phyloP scores from a whole-genome alignment of 2,797 vertebrate genomes.

The Cygnus olor region DNA sequence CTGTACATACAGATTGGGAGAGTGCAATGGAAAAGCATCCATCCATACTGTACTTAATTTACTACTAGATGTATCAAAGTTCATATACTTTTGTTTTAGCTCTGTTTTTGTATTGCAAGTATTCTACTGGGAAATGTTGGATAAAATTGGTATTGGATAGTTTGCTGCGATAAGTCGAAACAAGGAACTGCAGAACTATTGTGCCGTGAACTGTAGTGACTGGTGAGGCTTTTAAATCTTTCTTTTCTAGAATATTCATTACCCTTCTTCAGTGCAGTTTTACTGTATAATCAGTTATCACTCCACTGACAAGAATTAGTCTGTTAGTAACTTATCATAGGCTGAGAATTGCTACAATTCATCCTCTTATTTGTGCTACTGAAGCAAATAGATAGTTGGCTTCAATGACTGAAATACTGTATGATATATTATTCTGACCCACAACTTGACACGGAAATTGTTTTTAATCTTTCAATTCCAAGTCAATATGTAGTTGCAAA shows the following conservation, averaged over 20 bases:
- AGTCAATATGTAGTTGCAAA: slow-evolving; percentile 12
- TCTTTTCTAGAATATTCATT: slow-evolving; percentile 30
- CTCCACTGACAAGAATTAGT: slow-evolving; percentile 66
- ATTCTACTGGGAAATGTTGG: not conserved
- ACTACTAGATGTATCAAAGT: not conserved
- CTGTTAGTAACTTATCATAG: slow-evolving; percentile 64
- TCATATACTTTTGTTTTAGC: not conserved
- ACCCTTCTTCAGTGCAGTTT: slow-evolving; percentile 57
- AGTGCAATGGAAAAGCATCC: not conserved
- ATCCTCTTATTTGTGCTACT: slow-evolving; percentile 43
- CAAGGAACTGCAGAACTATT: slow-evolving; percentile 41
- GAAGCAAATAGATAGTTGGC: slow-evolving; percentile 20
- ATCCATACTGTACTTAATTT: slow-evolving; percentile 7
- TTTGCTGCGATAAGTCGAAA: slow-evolving; percentile 48
- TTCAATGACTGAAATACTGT: not conserved
- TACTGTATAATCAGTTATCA: slow-evolving; percentile 68
- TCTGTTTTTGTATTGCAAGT: not conserved
- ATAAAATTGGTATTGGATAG: not conserved
- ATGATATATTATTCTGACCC: slow-evolving; percentile 38
- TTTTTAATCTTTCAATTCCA: slow-evolving; percentile 34
- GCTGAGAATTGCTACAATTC: slow-evolving; percentile 58
- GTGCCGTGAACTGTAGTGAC: slow-evolving; percentile 32
- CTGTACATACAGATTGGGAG: not conserved
- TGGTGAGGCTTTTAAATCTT: slow-evolving; percentile 43
- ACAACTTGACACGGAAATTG: slow-evolving; percentile 14